Base-by-base conservation (phyloP, 2,113 vertebrate species). In the Python bivittatus region DNA sequence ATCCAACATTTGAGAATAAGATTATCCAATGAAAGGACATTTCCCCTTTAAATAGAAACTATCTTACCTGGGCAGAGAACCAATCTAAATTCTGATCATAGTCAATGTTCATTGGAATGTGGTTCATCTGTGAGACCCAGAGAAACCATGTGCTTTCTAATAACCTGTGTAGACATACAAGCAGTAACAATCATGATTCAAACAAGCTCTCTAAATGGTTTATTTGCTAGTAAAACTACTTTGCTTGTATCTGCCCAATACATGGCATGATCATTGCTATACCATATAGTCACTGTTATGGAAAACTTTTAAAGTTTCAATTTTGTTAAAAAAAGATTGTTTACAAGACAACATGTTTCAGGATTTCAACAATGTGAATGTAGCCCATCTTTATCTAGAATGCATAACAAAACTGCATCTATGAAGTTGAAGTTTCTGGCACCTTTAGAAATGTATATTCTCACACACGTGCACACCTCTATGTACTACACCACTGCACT, bases 31-130 rank as follows among this genome's bases (percentile, higher is more conserved):
- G 13, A 84, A 91, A 54, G 52, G 27, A 27, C 10, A 61, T 27
- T 61, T 68, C 64, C 12, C 12, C 12, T 68, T 68, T 68, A 68
- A n/a, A 68, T 38, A 79, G 68, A 38, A 79, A 79, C 17, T 79
- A 27, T 53, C 85, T 92, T 54, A 92, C 85, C 91, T 98, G 98
- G 22, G 97, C 97, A 93, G 98, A 97, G 48, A 98, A 95, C 98
- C 98, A 98, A 94, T 98, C 98, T 94, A 91, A 60, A 2, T 98
- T 98, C 88, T 93, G 97, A 85, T 98, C 98, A 0, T 97, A 96
- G 90, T 98, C 97, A 0, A 98, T 98, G 91, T 98, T 96, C 97
- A 79, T 79, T 38, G 68, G 68, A 79, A 79, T 38, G 11, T 79
- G 68, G 17, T 38, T 79, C 68, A 38, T 98, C 91, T 98, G 98